These are phyloP conservation scores for Silurus glanis DNA, from an alignment of 2,113 vertebrate genomes.

Conservation along the genomic window DNA sequence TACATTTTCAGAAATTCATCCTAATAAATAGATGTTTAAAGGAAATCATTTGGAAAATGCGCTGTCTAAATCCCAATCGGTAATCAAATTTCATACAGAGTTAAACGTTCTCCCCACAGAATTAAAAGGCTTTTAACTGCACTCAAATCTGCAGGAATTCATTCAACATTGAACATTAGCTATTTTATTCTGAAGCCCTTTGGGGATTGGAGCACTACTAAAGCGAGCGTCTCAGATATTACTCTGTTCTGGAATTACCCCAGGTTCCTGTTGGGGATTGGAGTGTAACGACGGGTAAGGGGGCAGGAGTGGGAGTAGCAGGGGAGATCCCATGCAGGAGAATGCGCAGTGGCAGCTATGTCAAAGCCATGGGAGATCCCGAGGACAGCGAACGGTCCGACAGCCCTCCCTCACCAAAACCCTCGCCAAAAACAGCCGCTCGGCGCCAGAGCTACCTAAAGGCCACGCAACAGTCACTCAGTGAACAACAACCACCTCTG, in stretches of 20 bases:
- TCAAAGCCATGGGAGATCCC: slow-evolving; percentile 96
- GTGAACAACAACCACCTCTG: slow-evolving; percentile 81
- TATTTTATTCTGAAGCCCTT: neutral
- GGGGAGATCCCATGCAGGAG: slow-evolving; percentile 92
- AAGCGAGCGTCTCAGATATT: neutral
- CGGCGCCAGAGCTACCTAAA: slow-evolving; percentile 98
- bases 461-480: slow-evolving; percentile 96
- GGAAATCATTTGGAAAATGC: slow-evolving; percentile 10
- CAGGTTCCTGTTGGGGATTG: slow-evolving; percentile 77
- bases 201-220: neutral
- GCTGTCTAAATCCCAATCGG: neutral
- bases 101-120: neutral
- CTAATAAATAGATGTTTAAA: neutral
- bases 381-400: slow-evolving; percentile 97
- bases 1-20: neutral
- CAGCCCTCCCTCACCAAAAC: slow-evolving; percentile 93
- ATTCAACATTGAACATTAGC: neutral
- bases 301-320: slow-evolving; percentile 51
- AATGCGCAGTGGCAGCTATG: slow-evolving; percentile 98
- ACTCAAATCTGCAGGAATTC: neutral
- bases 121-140: neutral
- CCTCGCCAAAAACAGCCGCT: slow-evolving; percentile 92
- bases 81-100: neutral
- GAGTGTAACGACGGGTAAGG: slow-evolving; percentile 84
- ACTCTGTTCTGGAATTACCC: neutral